Conservation (phyloP, 2,888 invertebrate genomes). For the Dusona sp. region DNA sequence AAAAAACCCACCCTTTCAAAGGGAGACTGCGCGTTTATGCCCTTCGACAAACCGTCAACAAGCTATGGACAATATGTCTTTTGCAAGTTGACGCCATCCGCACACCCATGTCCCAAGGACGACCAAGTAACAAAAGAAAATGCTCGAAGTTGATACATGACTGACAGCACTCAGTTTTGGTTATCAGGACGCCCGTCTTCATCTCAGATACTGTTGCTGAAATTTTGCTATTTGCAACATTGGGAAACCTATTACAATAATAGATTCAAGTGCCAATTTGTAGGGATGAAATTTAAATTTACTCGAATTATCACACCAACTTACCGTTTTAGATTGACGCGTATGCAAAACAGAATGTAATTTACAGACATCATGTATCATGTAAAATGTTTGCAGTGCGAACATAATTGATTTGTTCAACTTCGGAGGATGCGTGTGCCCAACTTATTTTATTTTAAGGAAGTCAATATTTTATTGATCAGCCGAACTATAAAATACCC, state of each 20-base stretch:
- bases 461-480: too few species aligned
- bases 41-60: slow-evolving; percentile 14
- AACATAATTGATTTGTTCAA: too few species aligned
- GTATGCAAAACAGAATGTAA: too few species aligned
- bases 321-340: too few species aligned
- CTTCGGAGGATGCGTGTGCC: too few species aligned
- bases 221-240: neutral
- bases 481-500: too few species aligned
- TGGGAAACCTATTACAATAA: neutral
- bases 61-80: slow-evolving; percentile 11
- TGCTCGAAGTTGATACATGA: neutral
- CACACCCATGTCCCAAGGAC: slow-evolving; percentile 14
- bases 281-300: neutral
- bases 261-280: neutral
- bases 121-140: neutral
- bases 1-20: slow-evolving; percentile 23
- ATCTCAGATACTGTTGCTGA: neutral
- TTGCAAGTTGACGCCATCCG: neutral
- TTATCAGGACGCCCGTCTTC: neutral
- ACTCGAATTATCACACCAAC: too few species aligned
- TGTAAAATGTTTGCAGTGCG: too few species aligned
- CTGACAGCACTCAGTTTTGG: neutral
- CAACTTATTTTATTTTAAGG: too few species aligned
- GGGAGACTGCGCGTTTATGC: neutral
- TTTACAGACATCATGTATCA: too few species aligned